A percentile compares a stretch with the other conserved stretches of the same genome.
Evolutionary conservation across 2,797 vertebrate genomes (phyloP).

Genomic region (Lycodopsis pacificus): DNA sequence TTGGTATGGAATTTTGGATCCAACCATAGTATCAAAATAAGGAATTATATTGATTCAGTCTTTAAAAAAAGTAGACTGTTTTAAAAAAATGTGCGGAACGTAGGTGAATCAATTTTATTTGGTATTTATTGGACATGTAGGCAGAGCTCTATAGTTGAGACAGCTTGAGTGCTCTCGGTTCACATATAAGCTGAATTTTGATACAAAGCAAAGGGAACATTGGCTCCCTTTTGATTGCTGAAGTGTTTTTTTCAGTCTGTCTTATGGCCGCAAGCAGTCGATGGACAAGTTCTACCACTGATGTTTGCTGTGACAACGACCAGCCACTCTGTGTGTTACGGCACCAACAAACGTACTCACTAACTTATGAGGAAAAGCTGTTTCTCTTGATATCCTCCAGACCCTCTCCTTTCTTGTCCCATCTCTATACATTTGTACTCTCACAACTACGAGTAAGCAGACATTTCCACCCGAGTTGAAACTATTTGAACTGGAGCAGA

Average conservation of each 20-base stretch:
- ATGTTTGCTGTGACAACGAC: conserved; percentile 48
- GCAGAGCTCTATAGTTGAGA: neutral
- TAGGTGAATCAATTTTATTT: too few relatives aligned
- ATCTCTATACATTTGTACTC: neutral
- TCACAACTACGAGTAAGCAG: neutral
- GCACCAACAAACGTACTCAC: neutral
- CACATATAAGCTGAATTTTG: conserved; percentile 8
- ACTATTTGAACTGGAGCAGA: conserved; percentile 4
- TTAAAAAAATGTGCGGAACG: too few relatives aligned
- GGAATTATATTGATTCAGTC: neutral
- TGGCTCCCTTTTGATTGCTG: conserved; percentile 25
- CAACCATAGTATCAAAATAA: neutral
- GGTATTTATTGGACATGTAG: neutral
- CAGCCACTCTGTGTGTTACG: conserved; percentile 3
- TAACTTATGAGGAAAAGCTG: neutral
- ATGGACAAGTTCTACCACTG: neutral
- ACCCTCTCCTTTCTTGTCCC: neutral
- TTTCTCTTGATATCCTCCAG: conserved; percentile 4
- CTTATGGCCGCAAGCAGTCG: conserved; percentile 33
- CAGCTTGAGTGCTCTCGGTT: neutral
- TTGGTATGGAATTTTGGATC: neutral
- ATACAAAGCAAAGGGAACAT: conserved; percentile 26
- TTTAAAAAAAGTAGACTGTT: neutral
- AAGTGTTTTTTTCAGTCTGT: conserved; percentile 16
- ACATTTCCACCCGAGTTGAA: neutral